Conservation (phyloP, 2,113 vertebrate species). For the Lota lota region DNA sequence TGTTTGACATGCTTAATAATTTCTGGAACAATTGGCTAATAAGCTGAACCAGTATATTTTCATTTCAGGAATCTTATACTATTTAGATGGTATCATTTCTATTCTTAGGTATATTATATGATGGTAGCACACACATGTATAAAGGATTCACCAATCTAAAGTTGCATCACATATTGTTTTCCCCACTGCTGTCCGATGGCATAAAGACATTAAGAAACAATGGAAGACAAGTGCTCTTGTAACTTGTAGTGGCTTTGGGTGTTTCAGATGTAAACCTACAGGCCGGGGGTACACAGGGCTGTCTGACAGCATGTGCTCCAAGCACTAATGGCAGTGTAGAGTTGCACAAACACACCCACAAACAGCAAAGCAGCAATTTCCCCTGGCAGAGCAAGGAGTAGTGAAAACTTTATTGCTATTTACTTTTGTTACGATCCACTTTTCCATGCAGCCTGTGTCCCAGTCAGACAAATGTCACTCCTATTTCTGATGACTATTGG, state of each 20-base stretch:
- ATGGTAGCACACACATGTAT: too few relatives aligned
- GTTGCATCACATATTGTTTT: too few relatives aligned
- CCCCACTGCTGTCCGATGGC: neutral
- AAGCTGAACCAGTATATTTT: too few relatives aligned
- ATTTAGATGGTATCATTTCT: too few relatives aligned
- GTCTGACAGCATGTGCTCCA: conserved; percentile 68
- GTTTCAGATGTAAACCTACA: conserved; percentile 52
- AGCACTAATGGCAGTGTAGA: conserved; percentile 75
- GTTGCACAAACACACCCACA: conserved; percentile 76
- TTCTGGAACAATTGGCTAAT: too few relatives aligned
- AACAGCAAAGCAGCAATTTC: conserved; percentile 73
- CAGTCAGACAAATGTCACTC: neutral
- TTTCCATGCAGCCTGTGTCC: neutral
- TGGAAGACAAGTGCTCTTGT: conserved; percentile 16
- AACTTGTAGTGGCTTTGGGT: conserved; percentile 20
- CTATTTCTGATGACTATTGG: too few relatives aligned
- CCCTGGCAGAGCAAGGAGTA: conserved; percentile 59
- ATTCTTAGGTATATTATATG: too few relatives aligned
- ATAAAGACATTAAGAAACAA: neutral
- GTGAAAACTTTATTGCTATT: conserved; percentile 53
- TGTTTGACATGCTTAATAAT: too few relatives aligned
- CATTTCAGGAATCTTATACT: too few relatives aligned
- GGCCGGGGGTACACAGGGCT: conserved; percentile 56
- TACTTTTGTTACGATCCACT: conserved; percentile 40
- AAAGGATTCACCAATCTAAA: too few relatives aligned